These are phyloP conservation scores for Rhyacophila brunnea DNA, from an alignment of 1,140 invertebrate genomes.

Conservation along the genomic window DNA sequence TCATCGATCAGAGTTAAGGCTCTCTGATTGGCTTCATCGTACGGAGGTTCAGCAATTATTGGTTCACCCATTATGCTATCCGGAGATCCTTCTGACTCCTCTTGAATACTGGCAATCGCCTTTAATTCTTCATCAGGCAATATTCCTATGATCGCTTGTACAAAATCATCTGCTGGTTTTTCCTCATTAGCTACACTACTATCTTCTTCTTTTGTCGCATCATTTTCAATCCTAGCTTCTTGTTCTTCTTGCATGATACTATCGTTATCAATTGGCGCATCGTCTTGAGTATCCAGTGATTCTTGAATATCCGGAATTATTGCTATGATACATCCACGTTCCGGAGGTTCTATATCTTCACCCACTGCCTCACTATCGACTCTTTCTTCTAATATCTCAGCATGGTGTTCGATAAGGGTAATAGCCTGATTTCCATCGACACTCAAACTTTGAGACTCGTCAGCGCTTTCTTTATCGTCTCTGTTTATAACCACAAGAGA, in stretches of 20 bases:
- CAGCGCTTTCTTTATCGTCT: background rate
- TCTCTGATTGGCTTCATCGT: constrained; percentile 10
- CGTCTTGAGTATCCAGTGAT: constrained; percentile 17
- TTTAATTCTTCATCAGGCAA: constrained; percentile 31
- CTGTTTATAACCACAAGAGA: background rate
- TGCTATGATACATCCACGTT: constrained; percentile 28
- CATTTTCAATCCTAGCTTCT: constrained; percentile 4
- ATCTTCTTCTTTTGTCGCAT: constrained; percentile 6
- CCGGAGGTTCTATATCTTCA: constrained; percentile 9
- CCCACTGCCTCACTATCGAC: constrained; percentile 21
- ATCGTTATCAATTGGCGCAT: background rate
- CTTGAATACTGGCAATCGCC: background rate
- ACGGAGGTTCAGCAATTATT: constrained; percentile 8
- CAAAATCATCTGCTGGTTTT: constrained; percentile 17
- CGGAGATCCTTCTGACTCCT: constrained; percentile 23
- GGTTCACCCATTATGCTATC: constrained; percentile 30
- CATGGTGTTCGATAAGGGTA: constrained; percentile 11
- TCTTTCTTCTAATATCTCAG: constrained; percentile 20
- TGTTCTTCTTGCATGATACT: background rate
- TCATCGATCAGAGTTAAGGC: constrained; percentile 27
- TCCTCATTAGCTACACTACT: constrained; percentile 13
- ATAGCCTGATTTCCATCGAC: background rate
- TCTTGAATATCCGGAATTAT: constrained; percentile 30
- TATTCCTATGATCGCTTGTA: constrained; percentile 32
- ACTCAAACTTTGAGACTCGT: background rate